phyloP scores from a whole-genome alignment of 2,888 invertebrate species.

The Argyra leucocephala region DNA sequence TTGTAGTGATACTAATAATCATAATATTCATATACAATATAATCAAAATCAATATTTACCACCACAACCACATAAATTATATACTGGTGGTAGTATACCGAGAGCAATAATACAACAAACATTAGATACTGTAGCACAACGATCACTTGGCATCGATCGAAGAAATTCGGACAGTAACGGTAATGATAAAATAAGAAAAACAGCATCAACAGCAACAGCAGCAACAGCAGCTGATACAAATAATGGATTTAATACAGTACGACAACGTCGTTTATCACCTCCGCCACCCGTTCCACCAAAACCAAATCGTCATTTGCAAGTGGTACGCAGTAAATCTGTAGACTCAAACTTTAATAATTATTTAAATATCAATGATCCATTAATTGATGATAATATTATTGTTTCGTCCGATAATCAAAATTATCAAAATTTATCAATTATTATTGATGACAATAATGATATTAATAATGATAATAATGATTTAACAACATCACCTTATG shows the following conservation, averaged over 20 bases:
- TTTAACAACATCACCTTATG: constrained; percentile 22
- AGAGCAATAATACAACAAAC: constrained; percentile 11
- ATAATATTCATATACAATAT: background rate
- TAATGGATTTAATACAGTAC: background rate
- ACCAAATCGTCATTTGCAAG: constrained; percentile 20
- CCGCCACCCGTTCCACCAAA: constrained; percentile 29
- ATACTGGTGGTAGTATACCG: constrained; percentile 7
- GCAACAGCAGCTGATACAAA: background rate
- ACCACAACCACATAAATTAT: background rate
- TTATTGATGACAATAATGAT: background rate
- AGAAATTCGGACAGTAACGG: background rate
- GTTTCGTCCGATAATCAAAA: constrained; percentile 2
- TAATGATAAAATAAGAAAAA: background rate
- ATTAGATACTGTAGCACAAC: constrained; percentile 4
- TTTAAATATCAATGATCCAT: background rate
- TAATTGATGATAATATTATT: background rate
- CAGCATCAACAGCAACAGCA: background rate
- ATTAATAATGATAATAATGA: background rate
- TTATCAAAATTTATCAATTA: background rate
- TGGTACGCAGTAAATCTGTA: constrained; percentile 10
- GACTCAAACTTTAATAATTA: constrained; percentile 2
- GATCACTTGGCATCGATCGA: background rate
- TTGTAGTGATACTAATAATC: background rate
- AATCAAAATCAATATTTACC: background rate
- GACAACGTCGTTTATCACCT: constrained; percentile 8